Evolutionary conservation across 2,888 invertebrate genomes (phyloP).

Genomic region (Serrognathus titanus): DNA sequence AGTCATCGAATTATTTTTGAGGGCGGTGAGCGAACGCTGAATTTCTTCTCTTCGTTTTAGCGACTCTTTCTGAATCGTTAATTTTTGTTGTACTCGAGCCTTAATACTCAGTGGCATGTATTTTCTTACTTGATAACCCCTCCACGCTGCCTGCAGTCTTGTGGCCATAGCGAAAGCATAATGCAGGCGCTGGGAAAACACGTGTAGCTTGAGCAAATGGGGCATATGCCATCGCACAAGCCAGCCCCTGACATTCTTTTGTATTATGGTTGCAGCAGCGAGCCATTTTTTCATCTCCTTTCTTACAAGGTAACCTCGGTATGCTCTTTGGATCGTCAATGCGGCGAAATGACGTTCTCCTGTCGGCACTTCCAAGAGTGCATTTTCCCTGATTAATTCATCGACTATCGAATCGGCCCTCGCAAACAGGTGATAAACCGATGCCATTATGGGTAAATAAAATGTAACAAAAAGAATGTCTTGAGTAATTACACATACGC

Average conservation of each 20-base stretch:
- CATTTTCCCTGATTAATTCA: slow-evolving; percentile 1
- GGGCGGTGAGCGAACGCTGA: slow-evolving; percentile 17
- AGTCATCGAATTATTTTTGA: slow-evolving; percentile 13
- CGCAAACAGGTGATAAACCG: slow-evolving; percentile 38
- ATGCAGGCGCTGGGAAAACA: slow-evolving; percentile 10
- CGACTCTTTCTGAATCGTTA: slow-evolving; percentile 23
- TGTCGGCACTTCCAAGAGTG: slow-evolving; percentile 20
- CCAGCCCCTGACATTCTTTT: slow-evolving; percentile 41
- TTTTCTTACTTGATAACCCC: slow-evolving; percentile 32
- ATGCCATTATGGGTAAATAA: slow-evolving; percentile 36
- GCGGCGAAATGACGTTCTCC: slow-evolving; percentile 36
- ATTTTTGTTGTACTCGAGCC: slow-evolving; percentile 12
- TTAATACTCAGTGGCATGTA: slow-evolving; percentile 11
- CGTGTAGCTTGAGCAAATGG: slow-evolving; percentile 21
- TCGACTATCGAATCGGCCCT: slow-evolving; percentile 23
- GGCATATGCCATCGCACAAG: slow-evolving; percentile 30
- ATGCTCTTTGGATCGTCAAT: slow-evolving; percentile 39
- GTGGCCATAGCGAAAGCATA: slow-evolving; percentile 37
- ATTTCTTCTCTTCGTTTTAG: slow-evolving; percentile 23
- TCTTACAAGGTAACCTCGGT: slow-evolving; percentile 35
- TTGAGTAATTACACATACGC: no score
- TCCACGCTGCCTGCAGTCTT: slow-evolving; percentile 43
- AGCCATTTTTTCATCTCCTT: slow-evolving; percentile 31
- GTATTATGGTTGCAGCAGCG: slow-evolving; percentile 36
- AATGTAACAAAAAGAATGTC: not conserved